Conservation (phyloP, 2,113 vertebrate species). For the Phylloscopus whistleri region DNA sequence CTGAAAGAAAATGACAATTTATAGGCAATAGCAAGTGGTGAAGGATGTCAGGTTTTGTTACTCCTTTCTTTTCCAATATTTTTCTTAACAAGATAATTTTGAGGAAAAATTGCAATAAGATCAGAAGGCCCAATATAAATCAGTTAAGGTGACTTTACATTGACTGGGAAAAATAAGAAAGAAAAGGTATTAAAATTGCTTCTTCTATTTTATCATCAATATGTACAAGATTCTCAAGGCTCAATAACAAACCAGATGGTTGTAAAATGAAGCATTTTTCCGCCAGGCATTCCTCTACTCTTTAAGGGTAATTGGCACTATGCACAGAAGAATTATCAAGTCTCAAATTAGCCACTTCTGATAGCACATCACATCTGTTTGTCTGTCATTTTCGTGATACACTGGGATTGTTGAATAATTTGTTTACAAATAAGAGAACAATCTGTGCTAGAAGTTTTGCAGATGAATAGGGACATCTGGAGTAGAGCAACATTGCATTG, state of each 20-base stretch:
- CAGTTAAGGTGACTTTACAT: neutral
- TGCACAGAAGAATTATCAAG: neutral
- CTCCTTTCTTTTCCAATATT: neutral
- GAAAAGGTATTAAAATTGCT: neutral
- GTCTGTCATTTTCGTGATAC: constrained; percentile 5
- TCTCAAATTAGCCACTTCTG: constrained; percentile 21
- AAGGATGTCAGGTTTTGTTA: neutral
- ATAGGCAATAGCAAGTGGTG: neutral
- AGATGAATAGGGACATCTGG: constrained; percentile 49
- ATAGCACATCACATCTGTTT: constrained; percentile 31
- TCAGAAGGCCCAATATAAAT: neutral
- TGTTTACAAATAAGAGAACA: constrained; percentile 55
- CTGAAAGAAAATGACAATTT: neutral
- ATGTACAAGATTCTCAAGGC: neutral
- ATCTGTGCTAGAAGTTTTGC: constrained; percentile 48
- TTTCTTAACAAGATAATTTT: neutral
- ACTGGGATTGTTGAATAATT: constrained; percentile 26
- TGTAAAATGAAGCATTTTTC: neutral
- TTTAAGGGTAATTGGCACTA: constrained; percentile 13
- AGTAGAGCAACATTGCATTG: neutral
- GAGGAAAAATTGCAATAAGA: neutral
- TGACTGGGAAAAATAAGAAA: neutral
- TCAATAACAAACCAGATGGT: neutral
- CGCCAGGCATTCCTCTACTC: neutral
- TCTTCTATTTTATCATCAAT: neutral